Evolutionary conservation across 2,797 vertebrate species (phyloP).

Genomic region (Microhierax caerulescens): DNA sequence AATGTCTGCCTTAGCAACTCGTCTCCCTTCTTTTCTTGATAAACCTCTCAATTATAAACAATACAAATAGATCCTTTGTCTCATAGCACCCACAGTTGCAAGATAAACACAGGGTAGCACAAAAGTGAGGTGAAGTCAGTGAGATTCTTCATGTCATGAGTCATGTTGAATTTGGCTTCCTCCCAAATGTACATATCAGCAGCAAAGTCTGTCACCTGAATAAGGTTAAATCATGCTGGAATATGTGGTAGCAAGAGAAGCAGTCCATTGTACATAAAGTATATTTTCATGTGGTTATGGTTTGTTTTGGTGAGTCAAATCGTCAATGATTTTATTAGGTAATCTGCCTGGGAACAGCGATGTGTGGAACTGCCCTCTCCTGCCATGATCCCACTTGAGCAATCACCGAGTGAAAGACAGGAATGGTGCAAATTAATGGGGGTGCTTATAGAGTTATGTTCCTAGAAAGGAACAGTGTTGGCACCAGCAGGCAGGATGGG

Average conservation of each 20-base stretch:
- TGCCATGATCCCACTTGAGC: background rate
- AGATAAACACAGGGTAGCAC: background rate
- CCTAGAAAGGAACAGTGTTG: background rate
- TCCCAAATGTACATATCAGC: background rate
- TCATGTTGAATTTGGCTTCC: constrained; percentile 17
- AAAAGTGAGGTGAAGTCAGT: constrained; percentile 2
- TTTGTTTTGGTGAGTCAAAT: background rate
- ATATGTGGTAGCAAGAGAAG: background rate
- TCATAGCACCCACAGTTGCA: background rate
- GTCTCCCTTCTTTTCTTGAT: background rate
- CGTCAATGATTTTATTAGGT: background rate
- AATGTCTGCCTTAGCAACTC: background rate
- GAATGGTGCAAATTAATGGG: background rate
- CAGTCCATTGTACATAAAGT: background rate
- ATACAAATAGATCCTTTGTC: constrained; percentile 27
- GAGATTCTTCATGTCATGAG: background rate
- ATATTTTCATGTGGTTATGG: background rate
- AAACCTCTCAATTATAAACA: background rate
- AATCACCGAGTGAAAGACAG: fast-evolving
- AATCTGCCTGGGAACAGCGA: background rate
- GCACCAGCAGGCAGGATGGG: background rate
- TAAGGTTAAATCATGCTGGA: background rate
- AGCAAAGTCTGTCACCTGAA: background rate
- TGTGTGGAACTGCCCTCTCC: background rate
- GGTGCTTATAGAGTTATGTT: background rate